These are phyloP conservation scores for Leptinotarsa haldemani DNA, from an alignment of 2,888 invertebrate genomes.

Conservation along the genomic window DNA sequence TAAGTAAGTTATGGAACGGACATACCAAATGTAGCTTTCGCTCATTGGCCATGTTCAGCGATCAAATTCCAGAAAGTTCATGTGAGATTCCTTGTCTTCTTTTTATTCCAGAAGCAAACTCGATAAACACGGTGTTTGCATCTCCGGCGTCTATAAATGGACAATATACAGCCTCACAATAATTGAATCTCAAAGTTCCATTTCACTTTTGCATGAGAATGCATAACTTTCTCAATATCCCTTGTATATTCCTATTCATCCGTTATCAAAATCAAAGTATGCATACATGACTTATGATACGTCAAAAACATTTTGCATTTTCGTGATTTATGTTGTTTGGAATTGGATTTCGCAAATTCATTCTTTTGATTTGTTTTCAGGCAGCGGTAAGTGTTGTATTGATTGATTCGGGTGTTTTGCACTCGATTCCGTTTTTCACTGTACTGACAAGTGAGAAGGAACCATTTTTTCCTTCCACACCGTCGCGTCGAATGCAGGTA, in stretches of 20 bases:
- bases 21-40: no score
- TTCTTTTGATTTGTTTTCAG: constrained; percentile 62
- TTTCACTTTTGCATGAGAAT: neutral
- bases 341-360: constrained; percentile 63
- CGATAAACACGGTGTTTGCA: no score
- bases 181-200: no score
- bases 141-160: no score
- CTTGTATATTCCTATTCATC: constrained; percentile 30
- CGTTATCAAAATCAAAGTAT: constrained; percentile 49
- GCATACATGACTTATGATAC: constrained; percentile 62
- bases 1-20: no score
- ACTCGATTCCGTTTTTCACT: constrained; percentile 20
- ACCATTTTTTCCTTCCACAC: neutral
- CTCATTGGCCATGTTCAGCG: no score
- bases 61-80: no score
- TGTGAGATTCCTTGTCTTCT: no score
- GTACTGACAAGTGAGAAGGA: neutral
- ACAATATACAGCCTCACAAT: no score
- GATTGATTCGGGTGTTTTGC: constrained; percentile 55
- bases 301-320: constrained; percentile 63
- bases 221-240: constrained; percentile 17
- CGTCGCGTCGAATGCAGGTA: neutral
- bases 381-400: constrained; percentile 50
- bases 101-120: no score
- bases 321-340: constrained; percentile 64